Evolutionary conservation across 1,140 invertebrate genomes (phyloP), one percentile per base, ranked within the genome.

Genomic region (Bombus consobrinus): DNA sequence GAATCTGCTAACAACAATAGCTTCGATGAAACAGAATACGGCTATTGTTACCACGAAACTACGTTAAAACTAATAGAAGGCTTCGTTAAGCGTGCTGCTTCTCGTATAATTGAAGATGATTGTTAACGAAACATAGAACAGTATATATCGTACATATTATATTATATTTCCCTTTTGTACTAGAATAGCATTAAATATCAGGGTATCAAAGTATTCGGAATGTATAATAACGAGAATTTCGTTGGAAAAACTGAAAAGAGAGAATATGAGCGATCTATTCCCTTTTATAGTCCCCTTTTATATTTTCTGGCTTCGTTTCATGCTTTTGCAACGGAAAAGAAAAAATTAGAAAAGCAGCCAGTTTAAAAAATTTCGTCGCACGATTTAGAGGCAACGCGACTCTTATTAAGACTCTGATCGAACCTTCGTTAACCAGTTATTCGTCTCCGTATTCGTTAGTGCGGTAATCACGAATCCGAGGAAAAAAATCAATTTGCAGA

Each of bases 401-500:
- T 78, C 43, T 34, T 57, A 47, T 57, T 41, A 75, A 81, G 75
- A 83, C 74, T 62, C 2, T 43, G 81, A 73, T 79, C 68, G 68
- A 73, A 80, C 53, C 53, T 57, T 83, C 80, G 73, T 86, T 76
- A 83, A 77, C 41, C 66, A 77, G 73, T 87, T 72, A 87, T 71
- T 62, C 66, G 66, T 82, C 71, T 68, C 37, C 15, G 76, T 53
- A 64, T 80, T 80, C 83, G 83, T 80, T 84, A 80, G 83, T 66
- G 68, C 66, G 66, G 41, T 72, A 79, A 80, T 84, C 68, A 72
- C 32, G 68, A 53, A 34, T 47, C 41, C 37, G 47, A 34, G 57
- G 69, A 53, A 72, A 87, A 78, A 83, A 87, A 87, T 87, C 81
- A 87, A 87, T 87, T 87, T 71, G 81, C 74, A 76, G 85, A 76